Evolutionary conservation across 2,113 vertebrate species (phyloP), one percentile per base, ranked within the genome.

Genomic region (Balaenoptera acutorostrata): DNA sequence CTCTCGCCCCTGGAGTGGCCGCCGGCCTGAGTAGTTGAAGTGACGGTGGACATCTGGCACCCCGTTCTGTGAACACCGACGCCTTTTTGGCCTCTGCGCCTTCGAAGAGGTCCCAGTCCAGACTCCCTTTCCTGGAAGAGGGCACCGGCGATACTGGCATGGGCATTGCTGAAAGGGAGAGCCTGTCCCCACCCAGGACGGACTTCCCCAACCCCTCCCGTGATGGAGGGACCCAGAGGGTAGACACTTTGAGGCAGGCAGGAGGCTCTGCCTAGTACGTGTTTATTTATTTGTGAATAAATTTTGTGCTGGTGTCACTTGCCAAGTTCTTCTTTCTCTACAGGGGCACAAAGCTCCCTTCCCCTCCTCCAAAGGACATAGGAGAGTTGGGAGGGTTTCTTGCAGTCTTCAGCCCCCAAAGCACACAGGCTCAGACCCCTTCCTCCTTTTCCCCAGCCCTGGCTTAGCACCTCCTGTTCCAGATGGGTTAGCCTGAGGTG

Each of bases 241-340:
- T 52, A 25, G 23, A 81, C 8, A 2, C 61, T 46, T 14, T 6
- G 46, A 72, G 72, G 41, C 52, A n/a, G 78, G 69, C 71, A 33
- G 69, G 66, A 72, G 52, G 81, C 41, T 57, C 55, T 86, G 85
- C 57, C n/a, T 89, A 5, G 20, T 52, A 15, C 93, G 71, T 89
- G 90, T 91, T 96, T 97, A 97, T 98, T 97, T 97, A 97, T 97
- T 96, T 95, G 93, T 95, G 93, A 98, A 98, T 97, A 97, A 97
- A 97, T 36, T 11, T 71, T 88, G 55, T 66, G 20, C 61, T 92
- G 78, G n/a, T 80, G 55, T 91, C 86, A 23, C 2, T 44, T 83
- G 41, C 69, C 72, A 27, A 11, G 49, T 74, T 66, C 46, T 88
- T 82, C 33, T 68, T 85, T 5, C 21, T 80, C 8, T 12, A 9